Evolutionary conservation across 2,113 vertebrate species (phyloP).

Genomic region (Marcusenius ussheri): DNA sequence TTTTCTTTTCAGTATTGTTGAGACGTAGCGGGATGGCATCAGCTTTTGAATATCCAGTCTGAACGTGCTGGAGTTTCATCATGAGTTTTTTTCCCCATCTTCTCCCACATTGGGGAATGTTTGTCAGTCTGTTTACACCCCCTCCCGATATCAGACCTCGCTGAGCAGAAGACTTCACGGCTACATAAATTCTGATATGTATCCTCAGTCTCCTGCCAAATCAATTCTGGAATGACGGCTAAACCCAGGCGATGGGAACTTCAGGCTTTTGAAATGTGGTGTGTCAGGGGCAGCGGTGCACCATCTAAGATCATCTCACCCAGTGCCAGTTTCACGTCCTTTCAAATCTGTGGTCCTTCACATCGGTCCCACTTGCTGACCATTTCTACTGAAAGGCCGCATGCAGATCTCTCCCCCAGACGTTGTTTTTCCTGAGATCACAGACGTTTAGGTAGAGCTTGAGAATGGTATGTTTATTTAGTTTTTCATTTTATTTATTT

Average conservation of each 20-base stretch:
- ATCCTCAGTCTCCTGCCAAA: slow-evolving; percentile 38
- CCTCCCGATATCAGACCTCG: slow-evolving; percentile 22
- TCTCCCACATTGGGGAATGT: neutral
- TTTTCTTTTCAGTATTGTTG: neutral
- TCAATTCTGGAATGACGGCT: slow-evolving; percentile 34
- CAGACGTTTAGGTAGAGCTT: neutral
- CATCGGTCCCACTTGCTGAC: neutral
- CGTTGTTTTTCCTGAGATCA: neutral
- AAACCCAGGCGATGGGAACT: slow-evolving; percentile 35
- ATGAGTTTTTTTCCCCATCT: neutral
- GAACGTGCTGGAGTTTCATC: neutral
- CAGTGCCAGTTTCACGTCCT: neutral
- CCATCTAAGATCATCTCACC: neutral
- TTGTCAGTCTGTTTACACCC: slow-evolving; percentile 20
- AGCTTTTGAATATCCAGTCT: neutral
- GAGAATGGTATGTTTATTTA: neutral
- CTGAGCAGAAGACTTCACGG: slow-evolving; percentile 37
- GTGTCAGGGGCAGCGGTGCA: neutral
- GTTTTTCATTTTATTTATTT: neutral
- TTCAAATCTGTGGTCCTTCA: neutral
- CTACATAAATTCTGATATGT: slow-evolving; percentile 37
- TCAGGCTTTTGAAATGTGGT: slow-evolving; percentile 9
- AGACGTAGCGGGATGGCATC: neutral
- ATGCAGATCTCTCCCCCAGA: neutral
- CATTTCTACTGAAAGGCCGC: neutral